Base-by-base conservation (phyloP, 2,797 vertebrate species). In the Chaunax sp. region DNA sequence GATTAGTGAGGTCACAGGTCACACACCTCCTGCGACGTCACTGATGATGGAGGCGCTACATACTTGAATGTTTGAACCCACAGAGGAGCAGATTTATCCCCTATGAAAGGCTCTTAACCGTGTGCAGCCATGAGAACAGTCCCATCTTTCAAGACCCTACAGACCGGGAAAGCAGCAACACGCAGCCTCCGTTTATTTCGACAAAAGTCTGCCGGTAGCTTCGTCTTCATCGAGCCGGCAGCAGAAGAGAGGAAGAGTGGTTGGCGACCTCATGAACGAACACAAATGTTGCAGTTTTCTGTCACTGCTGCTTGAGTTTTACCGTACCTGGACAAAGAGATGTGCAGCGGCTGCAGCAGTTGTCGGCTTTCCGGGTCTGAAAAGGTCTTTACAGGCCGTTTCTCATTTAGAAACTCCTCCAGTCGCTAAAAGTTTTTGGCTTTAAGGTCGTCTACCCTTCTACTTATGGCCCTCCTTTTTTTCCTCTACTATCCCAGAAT, bases 401-500 rank as follows among this genome's bases (percentile, higher is more conserved):
- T n/a, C n/a, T n/a, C n/a, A n/a, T n/a, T n/a, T n/a, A 46, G 18
- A 8, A 23, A 20, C 15, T 43, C 16, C 3, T 54, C 5, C 30
- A 46, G 22, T 10, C 28, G 5, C 28, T n/a, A 30, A 64, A 20
- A 47, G 38, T 50, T 71, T 5, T 15, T 53, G 22, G 16, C 18
- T 69, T 73, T 38, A 19, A 43, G 35, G 41, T 62, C 19, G 30
- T 69, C 58, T 40, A 6, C 22, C 63, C 33, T 22, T 40, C 33
- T 53, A 26, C 22, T 22, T 18, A 43, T 12, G 18, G 45, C 49
- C n/a, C 53, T 55, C 40, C 54, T 22, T 22, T 26, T 37, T 40
- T 40, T 64, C 38, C 58, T 57, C 40, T 46, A 5, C 18, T 62
- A 41, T 65, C 67, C 72, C 80, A 71, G 23, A 75, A 82, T 74